A percentile compares a stretch with the other conserved stretches of the same genome.
phyloP scores from a whole-genome alignment of 2,888 invertebrate genomes.

The Drosophila kambysellisi region DNA sequence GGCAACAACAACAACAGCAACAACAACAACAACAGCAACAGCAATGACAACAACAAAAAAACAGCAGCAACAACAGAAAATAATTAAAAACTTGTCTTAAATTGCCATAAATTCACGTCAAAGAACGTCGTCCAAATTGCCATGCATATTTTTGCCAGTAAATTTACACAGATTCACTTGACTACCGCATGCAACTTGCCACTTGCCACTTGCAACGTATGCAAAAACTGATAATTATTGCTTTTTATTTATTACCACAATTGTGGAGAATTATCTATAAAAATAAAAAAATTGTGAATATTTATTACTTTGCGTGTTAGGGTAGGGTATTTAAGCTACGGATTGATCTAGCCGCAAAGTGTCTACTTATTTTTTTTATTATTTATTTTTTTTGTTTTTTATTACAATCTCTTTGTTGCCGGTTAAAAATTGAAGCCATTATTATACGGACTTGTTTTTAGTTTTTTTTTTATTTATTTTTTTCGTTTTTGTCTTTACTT shows the following conservation, averaged over 20 bases:
- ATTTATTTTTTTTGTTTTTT: constrained; percentile 36
- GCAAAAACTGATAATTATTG: not conserved
- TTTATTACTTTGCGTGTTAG: constrained; percentile 9
- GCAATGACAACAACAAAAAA: constrained; percentile 21
- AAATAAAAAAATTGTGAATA: not conserved
- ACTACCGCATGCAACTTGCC: constrained; percentile 14
- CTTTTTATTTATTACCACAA: not conserved
- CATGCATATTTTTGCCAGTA: constrained; percentile 51
- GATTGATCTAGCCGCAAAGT: not conserved
- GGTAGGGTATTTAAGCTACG: constrained; percentile 19
- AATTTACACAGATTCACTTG: not conserved
- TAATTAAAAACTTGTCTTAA: constrained; percentile 82
- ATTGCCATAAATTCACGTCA: constrained; percentile 82
- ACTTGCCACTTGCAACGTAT: constrained; percentile 26
- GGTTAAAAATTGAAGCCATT: constrained; percentile 73
- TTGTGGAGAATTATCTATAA: not conserved
- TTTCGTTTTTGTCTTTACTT: constrained; percentile 18
- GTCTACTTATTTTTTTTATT: not conserved
- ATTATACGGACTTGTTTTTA: constrained; percentile 58
- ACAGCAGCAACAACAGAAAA: constrained; percentile 44
- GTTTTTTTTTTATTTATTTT: constrained; percentile 26
- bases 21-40: constrained; percentile 11
- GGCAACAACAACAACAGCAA: constrained; percentile 16
- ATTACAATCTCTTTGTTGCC: constrained; percentile 75
- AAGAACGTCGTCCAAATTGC: constrained; percentile 77